These are phyloP conservation scores for Pentamera pediparva DNA, from an alignment of 53 echinoderm and acorn worm species.

Conservation along the genomic window DNA sequence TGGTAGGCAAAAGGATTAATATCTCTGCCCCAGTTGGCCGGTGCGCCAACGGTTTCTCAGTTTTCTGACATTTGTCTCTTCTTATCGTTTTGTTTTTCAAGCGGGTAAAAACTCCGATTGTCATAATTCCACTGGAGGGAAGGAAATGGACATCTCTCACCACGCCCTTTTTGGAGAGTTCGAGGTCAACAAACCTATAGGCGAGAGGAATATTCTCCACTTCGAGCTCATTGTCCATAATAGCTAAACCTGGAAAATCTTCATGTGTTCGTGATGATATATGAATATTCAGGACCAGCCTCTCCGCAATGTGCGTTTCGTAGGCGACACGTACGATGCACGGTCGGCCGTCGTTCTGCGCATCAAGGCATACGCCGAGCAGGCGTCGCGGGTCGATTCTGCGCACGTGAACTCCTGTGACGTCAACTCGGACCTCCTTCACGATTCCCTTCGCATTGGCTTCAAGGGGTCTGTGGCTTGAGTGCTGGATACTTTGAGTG, in stretches of 20 bases:
- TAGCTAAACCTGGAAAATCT: background rate
- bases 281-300: background rate
- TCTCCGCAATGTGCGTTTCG: slow-evolving; percentile 3
- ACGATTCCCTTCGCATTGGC: background rate
- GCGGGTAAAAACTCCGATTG: background rate
- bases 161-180: slow-evolving; percentile 7
- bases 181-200: slow-evolving; percentile 15
- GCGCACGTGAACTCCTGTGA: background rate
- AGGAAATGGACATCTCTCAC: background rate
- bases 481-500: background rate
- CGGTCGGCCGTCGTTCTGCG: background rate
- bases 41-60: too few species aligned
- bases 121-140: background rate
- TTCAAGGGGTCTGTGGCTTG: background rate
- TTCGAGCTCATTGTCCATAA: background rate
- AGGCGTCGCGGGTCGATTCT: slow-evolving; percentile 1
- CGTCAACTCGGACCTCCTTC: background rate
- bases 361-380: background rate
- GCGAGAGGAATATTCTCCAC: background rate
- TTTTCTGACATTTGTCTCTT: too few species aligned
- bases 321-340: background rate
- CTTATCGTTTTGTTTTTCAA: background rate
- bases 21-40: too few species aligned
- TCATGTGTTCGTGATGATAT: background rate
- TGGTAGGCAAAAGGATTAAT: background rate